These are phyloP conservation scores for Orchestes rusci DNA, from an alignment of 2,888 invertebrate genomes.

Conservation along the genomic window DNA sequence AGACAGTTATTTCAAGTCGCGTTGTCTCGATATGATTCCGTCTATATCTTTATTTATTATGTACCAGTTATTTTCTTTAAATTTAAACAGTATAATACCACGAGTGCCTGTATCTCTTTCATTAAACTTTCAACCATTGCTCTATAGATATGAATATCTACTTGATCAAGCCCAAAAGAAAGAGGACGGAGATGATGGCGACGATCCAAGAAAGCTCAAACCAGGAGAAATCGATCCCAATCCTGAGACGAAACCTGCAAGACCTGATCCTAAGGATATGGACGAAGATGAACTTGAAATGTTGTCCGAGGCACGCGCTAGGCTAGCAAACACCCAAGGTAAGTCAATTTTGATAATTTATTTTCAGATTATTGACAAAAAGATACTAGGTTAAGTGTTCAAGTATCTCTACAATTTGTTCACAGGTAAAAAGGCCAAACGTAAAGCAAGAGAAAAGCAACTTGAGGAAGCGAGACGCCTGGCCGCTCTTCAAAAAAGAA, in stretches of 20 bases:
- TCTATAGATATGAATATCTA: constrained; percentile 80
- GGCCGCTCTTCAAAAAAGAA: constrained; percentile 94
- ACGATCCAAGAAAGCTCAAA: constrained; percentile 94
- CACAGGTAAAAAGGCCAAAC: constrained; percentile 71
- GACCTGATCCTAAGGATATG: constrained; percentile 99
- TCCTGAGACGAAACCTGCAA: constrained; percentile 99
- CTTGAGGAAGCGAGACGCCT: constrained; percentile 94
- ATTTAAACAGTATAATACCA: background rate
- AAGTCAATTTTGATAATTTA: constrained; percentile 45
- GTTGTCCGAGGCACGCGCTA: constrained; percentile 96
- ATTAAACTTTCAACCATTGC: too few relatives aligned
- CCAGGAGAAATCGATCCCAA: constrained; percentile 99
- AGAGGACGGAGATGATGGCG: constrained; percentile 89
- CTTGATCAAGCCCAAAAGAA: constrained; percentile 93
- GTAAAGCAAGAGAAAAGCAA: constrained; percentile 96
- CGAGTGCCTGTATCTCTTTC: too few relatives aligned
- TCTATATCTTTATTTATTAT: too few relatives aligned
- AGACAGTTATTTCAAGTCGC: too few relatives aligned
- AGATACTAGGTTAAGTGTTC: too few relatives aligned
- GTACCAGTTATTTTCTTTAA: too few relatives aligned
- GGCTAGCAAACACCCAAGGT: constrained; percentile 97
- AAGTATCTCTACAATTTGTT: too few relatives aligned
- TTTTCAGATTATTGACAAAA: background rate
- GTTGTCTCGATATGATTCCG: too few relatives aligned
- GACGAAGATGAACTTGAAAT: constrained; percentile 99